These are phyloP conservation scores for Aleiodes leptofemur DNA, from an alignment of 2,888 invertebrate species.

Conservation along the genomic window DNA sequence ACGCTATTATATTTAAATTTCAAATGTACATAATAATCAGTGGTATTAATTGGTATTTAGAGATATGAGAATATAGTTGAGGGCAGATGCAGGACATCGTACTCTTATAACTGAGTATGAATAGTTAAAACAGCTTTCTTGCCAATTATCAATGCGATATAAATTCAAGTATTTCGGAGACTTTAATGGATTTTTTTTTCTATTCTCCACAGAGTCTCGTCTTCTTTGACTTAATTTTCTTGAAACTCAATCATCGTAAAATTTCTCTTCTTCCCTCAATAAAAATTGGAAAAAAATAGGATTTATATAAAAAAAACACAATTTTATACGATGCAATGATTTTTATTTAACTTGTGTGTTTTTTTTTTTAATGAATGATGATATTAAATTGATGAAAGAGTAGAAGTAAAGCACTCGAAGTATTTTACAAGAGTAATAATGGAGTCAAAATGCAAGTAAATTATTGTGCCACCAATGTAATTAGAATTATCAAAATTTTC, in stretches of 20 bases:
- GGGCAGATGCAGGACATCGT: slow-evolving; percentile 43
- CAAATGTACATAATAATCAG: slow-evolving; percentile 38
- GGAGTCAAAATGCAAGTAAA: slow-evolving; percentile 8
- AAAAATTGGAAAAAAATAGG: background rate
- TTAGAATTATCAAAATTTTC: slow-evolving; percentile 1
- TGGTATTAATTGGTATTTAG: slow-evolving; percentile 34
- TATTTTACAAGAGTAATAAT: background rate
- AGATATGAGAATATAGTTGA: slow-evolving; percentile 31
- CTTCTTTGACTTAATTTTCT: slow-evolving; percentile 3
- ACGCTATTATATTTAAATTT: background rate
- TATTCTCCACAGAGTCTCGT: slow-evolving; percentile 9
- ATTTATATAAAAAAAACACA: too few relatives aligned
- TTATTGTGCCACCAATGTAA: slow-evolving; percentile 39
- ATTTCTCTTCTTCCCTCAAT: background rate
- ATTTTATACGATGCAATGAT: background rate
- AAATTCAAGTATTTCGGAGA: background rate
- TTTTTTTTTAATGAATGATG: background rate
- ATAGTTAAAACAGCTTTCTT: slow-evolving; percentile 45
- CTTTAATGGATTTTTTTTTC: background rate
- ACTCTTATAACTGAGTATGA: slow-evolving; percentile 58
- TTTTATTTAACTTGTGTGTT: background rate
- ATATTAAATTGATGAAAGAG: slow-evolving; percentile 7
- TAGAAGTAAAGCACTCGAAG: slow-evolving; percentile 4
- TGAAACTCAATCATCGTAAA: background rate
- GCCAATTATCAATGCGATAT: slow-evolving; percentile 48